Percentiles rank a stretch among this genome's conserved stretches.
Conservation (phyloP, 2,113 vertebrate genomes). For the human region DNA sequence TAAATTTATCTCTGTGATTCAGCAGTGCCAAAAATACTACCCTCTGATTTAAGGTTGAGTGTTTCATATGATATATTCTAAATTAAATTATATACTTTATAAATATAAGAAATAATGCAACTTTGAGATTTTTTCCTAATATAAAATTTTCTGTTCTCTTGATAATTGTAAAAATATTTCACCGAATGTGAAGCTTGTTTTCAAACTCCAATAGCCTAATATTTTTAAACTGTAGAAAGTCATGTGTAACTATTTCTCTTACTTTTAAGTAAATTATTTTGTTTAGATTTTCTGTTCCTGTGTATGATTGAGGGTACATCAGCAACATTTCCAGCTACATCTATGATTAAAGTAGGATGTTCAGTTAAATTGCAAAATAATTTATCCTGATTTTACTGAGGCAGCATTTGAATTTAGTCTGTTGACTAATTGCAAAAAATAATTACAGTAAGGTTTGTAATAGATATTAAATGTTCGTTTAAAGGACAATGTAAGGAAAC, state of each 20-base stretch:
- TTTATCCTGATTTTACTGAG: conserved; percentile 26
- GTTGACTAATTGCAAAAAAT: conserved; percentile 29
- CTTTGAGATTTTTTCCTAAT: conserved; percentile 33
- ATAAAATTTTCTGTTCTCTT: neutral
- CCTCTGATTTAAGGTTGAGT: neutral
- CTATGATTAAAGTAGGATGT: conserved; percentile 15
- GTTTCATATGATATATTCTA: neutral
- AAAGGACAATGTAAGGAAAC: neutral
- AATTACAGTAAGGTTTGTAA: conserved; percentile 8
- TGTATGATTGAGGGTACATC: neutral
- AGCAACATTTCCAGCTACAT: neutral
- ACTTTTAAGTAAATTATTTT: conserved; percentile 29
- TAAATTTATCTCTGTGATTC: conserved; percentile 33
- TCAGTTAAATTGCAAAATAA: conserved; percentile 36
- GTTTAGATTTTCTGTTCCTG: neutral
- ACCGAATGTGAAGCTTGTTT: conserved; percentile 10
- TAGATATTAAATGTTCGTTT: conserved; percentile 22
- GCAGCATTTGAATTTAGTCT: conserved; percentile 45
- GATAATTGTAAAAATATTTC: conserved; percentile 24
- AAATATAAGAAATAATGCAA: neutral
- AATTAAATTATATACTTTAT: conserved; percentile 9
- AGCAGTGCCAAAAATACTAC: conserved; percentile 2
- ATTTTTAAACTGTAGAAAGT: neutral
- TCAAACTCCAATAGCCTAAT: neutral
- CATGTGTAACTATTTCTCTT: conserved; percentile 30